Conservation (phyloP, 2,888 invertebrate genomes). For the Pasiphila rectangulata region DNA sequence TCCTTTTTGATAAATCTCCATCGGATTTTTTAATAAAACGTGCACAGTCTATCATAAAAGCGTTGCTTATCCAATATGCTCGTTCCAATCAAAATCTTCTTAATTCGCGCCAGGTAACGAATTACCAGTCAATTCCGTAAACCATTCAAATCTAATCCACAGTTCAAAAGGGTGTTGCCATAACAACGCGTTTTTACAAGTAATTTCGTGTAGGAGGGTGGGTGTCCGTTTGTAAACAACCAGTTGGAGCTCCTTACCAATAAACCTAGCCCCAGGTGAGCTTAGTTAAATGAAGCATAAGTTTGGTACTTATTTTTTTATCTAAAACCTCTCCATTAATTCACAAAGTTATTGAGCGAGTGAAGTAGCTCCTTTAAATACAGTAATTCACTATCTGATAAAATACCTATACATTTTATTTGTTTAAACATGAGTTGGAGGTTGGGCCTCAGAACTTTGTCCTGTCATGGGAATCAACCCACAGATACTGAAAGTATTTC, state of each 20-base stretch:
- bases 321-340: too few relatives aligned
- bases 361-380: too few relatives aligned
- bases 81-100: constrained; percentile 13
- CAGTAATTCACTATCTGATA: too few relatives aligned
- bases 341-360: too few relatives aligned
- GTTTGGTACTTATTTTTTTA: too few relatives aligned
- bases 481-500: too few relatives aligned
- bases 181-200: constrained; percentile 45
- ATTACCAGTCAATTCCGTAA: constrained; percentile 24
- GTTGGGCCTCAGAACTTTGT: too few relatives aligned
- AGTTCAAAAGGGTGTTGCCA: constrained; percentile 48
- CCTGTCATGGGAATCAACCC: too few relatives aligned
- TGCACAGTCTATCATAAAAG: constrained; percentile 4
- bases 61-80: constrained; percentile 6
- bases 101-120: constrained; percentile 19
- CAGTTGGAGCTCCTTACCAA: constrained; percentile 27
- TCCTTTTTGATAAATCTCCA: too few relatives aligned
- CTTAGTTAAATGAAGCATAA: too few relatives aligned
- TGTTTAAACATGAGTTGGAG: too few relatives aligned
- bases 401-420: too few relatives aligned
- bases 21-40: constrained; percentile 1
- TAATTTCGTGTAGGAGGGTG: constrained; percentile 44
- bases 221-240: constrained; percentile 47
- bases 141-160: constrained; percentile 17
- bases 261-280: neutral